Base-by-base conservation (phyloP, 2,113 vertebrate genomes). In the Phyllostomus hastatus region DNA sequence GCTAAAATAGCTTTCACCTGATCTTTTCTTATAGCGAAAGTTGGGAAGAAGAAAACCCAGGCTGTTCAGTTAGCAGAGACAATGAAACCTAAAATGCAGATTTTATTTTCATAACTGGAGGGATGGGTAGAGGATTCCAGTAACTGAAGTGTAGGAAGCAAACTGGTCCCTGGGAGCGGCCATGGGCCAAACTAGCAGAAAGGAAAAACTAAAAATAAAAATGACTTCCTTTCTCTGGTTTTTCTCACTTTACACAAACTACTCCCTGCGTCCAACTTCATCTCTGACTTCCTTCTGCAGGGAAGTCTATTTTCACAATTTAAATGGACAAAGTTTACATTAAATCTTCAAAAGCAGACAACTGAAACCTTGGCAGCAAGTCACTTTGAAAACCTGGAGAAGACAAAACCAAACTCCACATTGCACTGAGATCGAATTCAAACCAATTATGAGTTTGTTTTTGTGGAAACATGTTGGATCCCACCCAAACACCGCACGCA, bases 271-370 rank as follows among this genome's bases (percentile, higher is more conserved):
- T 85, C 66, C 70, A 73, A 59, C 80, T 76, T 91, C 83, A 28
- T 92, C 76, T 95, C 88, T 90, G 76, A 97, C 92, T 97, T 96
- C 84, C 83, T 95, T 95, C 86, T 82, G 90, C 52, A 78, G 50
- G 88, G 54, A 95, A 90, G 83, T 89, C 52, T 97, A 73, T 94
- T 95, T 93, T 85, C 72, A 88, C 85, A 72, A 96, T 92, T 88
- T 85, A 95, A 90, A 90, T n/a, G 57, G 54, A 86, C 48, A 33
- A 54, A 89, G 64, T 93, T 90, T 85, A 90, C 11, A 90, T 31
- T 87, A 94, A 90, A 82, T 95, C 88, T 95, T 92, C 64, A 90
- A 5, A 43, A 72, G n/a, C 57, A 92, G 46, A 93, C 80, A 70
- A 52, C 22, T 92, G 59, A 90, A 94, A 57, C 43, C 57, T 94